Evolutionary conservation across 2,113 vertebrate species (phyloP).

Genomic region (Notothenia rossii): DNA sequence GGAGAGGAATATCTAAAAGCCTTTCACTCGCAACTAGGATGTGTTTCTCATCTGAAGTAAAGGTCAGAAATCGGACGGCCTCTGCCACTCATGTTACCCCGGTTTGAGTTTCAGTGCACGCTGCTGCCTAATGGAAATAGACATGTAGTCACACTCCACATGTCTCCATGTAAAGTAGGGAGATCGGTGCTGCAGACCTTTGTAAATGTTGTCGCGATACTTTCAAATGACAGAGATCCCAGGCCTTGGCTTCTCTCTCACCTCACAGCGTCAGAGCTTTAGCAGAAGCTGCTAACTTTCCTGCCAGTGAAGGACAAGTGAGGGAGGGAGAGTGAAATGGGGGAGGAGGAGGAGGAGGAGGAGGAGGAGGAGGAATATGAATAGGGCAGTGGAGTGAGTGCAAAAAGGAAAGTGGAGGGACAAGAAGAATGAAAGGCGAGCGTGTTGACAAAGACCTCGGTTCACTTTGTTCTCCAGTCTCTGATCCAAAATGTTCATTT

Average conservation of each 20-base stretch:
- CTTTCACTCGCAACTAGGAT: not conserved
- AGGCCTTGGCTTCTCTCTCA: conserved; percentile 44
- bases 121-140: conserved; percentile 70
- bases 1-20: not conserved
- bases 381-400: conserved; percentile 73
- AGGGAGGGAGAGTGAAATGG: conserved; percentile 12
- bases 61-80: conserved; percentile 60
- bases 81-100: conserved; percentile 69
- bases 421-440: conserved; percentile 65
- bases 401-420: conserved; percentile 67
- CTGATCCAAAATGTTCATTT: conserved; percentile 56
- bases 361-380: conserved; percentile 72
- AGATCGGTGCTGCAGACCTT: conserved; percentile 9
- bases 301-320: conserved; percentile 71
- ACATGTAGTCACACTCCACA: conserved; percentile 47
- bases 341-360: conserved; percentile 48
- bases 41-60: conserved; percentile 53
- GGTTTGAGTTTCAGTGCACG: conserved; percentile 71
- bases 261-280: conserved; percentile 41
- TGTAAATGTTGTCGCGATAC: not conserved
- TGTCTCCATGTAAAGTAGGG: conserved; percentile 22
- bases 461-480: conserved; percentile 61
- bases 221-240: not conserved
- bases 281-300: conserved; percentile 69
- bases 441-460: conserved; percentile 69